Base-by-base conservation (phyloP, 2,797 vertebrate species). In the Falco concolor region DNA sequence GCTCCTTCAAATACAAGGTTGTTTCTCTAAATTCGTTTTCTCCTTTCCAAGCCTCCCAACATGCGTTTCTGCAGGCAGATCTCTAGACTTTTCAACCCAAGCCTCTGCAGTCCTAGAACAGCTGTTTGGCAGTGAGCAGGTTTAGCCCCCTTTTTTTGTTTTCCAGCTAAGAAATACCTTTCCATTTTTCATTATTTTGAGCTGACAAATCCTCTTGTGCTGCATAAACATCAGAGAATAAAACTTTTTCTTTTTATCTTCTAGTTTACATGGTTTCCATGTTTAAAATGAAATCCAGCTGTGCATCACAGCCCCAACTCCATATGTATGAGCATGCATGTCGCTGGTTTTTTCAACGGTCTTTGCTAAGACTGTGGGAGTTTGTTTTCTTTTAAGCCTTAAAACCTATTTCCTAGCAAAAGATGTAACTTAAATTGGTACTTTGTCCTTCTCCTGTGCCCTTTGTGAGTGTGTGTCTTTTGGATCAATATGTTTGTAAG, bases 401-500 rank as follows among this genome's bases (percentile, higher is more conserved):
- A 40, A 82, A 95, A 88, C 12, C 69, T 56, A 45, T 91, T 88
- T 93, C 64, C 49, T 72, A 77, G 56, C 45, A 60, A 60, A 42
- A 61, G 24, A 50, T 56, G 36, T 57, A 80, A 56, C 53, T 86
- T 45, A 70, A 84, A 84, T 57, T 70, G 56, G 28, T 80, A 11
- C 32, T 89, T 65, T 82, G 56, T 91, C 60, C 52, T 88, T 67
- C 52, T 84, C 16, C 54, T 2, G 0, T 63, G 70, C 67, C 25
- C 84, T 90, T 60, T 63, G 67, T 78, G 84, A 53, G 38, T 5
- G 47, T 40, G 15, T 59, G 45, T 28, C 23, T 13, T 86, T 81
- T 74, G 80, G 77, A 83, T 95, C 85, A 57, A 70, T 87, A 25
- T 53, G 68, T 93, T 87, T 87, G 79, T 61, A 91, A 85, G 84